These are phyloP conservation scores for Ardeotis arabs DNA, from an alignment of 2,113 vertebrate species.

Conservation along the genomic window DNA sequence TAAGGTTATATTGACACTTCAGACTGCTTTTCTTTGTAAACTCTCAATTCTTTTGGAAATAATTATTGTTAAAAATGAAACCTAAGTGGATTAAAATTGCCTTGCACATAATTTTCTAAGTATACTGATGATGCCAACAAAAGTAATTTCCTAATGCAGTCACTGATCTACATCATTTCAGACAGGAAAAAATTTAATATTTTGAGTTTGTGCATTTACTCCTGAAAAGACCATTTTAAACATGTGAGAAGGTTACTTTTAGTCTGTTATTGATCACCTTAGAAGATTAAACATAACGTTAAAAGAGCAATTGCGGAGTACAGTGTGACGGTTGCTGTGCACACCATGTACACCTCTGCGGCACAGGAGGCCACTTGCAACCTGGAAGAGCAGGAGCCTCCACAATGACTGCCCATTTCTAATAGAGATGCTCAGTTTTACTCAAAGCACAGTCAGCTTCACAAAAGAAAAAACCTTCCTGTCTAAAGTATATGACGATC, in stretches of 20 bases:
- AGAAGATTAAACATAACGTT: background rate
- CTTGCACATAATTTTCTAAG: background rate
- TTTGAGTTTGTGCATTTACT: background rate
- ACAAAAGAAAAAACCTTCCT: background rate
- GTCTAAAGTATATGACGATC: rapidly evolving
- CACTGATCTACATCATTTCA: background rate
- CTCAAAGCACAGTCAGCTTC: background rate
- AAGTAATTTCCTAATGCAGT: background rate
- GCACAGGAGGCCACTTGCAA: rapidly evolving
- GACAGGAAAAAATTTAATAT: background rate
- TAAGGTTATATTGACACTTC: background rate
- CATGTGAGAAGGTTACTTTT: background rate
- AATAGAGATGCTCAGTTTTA: background rate
- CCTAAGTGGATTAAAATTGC: background rate
- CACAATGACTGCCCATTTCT: background rate
- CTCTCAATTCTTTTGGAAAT: background rate
- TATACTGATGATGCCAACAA: background rate
- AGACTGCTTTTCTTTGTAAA: background rate
- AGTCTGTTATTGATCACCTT: background rate
- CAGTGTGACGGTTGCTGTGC: rapidly evolving
- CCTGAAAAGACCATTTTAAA: background rate
- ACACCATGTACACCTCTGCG: rapidly evolving
- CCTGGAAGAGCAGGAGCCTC: background rate
- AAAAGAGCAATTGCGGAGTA: background rate
- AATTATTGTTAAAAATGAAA: background rate